phyloP scores from a whole-genome alignment of 2,797 vertebrate genomes.

The Echiichthys vipera region DNA sequence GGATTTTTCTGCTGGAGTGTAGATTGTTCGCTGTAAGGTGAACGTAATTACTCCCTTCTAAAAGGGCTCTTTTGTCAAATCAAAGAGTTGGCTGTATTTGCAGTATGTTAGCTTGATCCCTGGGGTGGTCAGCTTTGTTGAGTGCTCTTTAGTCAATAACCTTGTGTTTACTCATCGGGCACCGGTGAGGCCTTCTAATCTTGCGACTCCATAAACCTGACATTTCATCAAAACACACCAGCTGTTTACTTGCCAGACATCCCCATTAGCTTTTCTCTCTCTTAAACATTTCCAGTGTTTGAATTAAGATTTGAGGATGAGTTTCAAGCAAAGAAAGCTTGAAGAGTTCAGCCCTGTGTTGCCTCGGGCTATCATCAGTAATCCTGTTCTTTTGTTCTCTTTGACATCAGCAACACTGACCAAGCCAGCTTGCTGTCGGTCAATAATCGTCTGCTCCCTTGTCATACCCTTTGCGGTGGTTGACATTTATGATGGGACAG shows the following conservation, averaged over 20 bases:
- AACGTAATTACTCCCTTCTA: constrained; percentile 34
- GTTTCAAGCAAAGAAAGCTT: constrained; percentile 36
- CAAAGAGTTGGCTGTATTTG: constrained; percentile 34
- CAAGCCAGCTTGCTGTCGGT: constrained; percentile 36
- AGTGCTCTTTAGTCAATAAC: constrained; percentile 62
- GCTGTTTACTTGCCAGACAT: constrained; percentile 57
- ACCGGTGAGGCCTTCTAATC: constrained; percentile 36
- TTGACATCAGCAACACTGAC: constrained; percentile 53
- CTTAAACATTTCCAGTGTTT: constrained; percentile 42
- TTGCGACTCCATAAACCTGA: constrained; percentile 47
- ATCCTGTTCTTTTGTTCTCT: constrained; percentile 52
- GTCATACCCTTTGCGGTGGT: constrained; percentile 48
- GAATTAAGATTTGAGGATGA: constrained; percentile 63
- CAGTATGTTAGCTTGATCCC: constrained; percentile 44
- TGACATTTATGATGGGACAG: constrained; percentile 59
- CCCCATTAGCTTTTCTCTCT: constrained; percentile 15
- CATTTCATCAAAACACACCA: constrained; percentile 50
- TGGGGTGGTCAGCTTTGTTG: constrained; percentile 47
- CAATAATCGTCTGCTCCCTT: constrained; percentile 10
- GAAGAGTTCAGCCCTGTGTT: constrained; percentile 25
- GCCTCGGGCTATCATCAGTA: constrained; percentile 50
- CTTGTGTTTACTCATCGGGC: constrained; percentile 58
- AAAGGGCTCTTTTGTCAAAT: constrained; percentile 46
- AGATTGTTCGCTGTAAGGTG: constrained; percentile 17
- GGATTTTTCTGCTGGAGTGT: constrained; percentile 5